Base-by-base conservation (phyloP, 2,888 invertebrate genomes). In the Mellilla xanthometata region DNA sequence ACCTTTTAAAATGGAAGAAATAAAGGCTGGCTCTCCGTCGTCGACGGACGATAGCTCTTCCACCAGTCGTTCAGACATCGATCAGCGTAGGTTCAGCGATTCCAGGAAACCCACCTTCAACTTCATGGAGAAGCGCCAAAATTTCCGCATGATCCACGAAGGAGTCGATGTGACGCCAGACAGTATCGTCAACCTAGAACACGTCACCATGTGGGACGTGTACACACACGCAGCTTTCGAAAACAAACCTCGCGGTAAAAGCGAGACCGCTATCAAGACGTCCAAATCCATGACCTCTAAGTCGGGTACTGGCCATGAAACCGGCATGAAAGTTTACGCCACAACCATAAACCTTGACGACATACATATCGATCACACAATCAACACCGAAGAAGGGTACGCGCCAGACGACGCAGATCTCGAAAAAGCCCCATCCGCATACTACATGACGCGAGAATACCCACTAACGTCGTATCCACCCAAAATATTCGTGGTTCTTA, bases 401-500 rank as follows among this genome's bases (percentile, higher is more conserved):
- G 51, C 65, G 4, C 56, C 67, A 0, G 67, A 62, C 15, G 73
- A 75, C 22, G 50, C 55, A 1, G 75, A 68, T 27, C 49, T 87
- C 35, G 81, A 82, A 3, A 42, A 60, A 39, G 86, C 86, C 3
- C 87, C 88, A 1, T 89, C 89, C 6, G 83, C 84, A 1, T 88
- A 76, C 49, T 83, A 81, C 56, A 67, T 89, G 48, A 79, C 85
- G 1, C 81, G 75, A 72, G 55, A 39, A 34, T 54, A 62, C 12
- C 75, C 81, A 0, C 41, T 70, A 11, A 81, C 73, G 63, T 69
- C 73, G 7, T 87, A 90, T 53, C 93, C 93, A 7, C 79, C 91
- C 1, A 91, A 91, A 61, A 91, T 94, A 19, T 91, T 90, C 54
- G 76, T 95, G 3, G 79, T 85, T n/a, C 77, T 95, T 1, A 91